Evolutionary conservation across 2,888 invertebrate species (phyloP).

Genomic region (Parapristionchus giblindavisi): DNA sequence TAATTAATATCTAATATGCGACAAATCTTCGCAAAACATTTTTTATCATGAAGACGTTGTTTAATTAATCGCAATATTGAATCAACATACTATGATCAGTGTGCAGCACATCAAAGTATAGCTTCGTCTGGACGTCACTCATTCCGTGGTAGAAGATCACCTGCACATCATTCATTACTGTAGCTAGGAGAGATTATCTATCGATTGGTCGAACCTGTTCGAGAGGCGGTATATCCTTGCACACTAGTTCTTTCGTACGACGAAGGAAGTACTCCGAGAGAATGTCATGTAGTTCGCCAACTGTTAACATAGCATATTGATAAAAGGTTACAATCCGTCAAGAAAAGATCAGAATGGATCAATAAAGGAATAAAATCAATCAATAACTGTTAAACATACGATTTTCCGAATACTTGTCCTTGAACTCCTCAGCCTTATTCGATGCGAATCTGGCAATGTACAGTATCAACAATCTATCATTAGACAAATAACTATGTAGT

Average conservation of each 20-base stretch:
- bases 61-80: neutral
- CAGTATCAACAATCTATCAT: too few species aligned
- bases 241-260: slow-evolving; percentile 26
- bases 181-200: neutral
- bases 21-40: neutral
- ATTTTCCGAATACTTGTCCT: slow-evolving; percentile 1
- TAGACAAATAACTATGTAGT: too few species aligned
- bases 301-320: neutral
- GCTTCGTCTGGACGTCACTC: neutral
- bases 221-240: slow-evolving; percentile 11
- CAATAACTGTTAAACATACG: slow-evolving; percentile 5
- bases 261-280: slow-evolving; percentile 12
- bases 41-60: neutral
- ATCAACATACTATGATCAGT: slow-evolving; percentile 1
- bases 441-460: neutral
- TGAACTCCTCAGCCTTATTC: neutral
- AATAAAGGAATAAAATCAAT: neutral
- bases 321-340: too few species aligned
- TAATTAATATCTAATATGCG: neutral
- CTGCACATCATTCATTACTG: neutral
- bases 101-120: slow-evolving; percentile 28
- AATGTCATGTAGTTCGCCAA: neutral
- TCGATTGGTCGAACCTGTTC: neutral
- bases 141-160: slow-evolving; percentile 33
- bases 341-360: neutral